Percentiles rank a stretch among this genome's conserved stretches.
Conservation (phyloP, 2,797 vertebrate species). For the Acipenser ruthenus region DNA sequence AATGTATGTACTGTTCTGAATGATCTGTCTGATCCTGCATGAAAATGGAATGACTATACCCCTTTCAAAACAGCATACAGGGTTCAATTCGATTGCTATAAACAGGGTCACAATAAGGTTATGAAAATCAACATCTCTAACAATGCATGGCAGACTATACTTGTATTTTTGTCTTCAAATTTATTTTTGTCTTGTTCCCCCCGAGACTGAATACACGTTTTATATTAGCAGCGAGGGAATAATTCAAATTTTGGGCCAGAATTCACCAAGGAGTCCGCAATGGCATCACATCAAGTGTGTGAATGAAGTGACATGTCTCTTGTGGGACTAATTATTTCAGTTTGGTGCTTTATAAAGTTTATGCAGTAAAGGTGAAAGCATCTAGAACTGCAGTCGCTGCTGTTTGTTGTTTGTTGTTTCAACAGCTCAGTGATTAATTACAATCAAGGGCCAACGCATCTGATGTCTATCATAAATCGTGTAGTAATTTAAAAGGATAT, state of each 20-base stretch:
- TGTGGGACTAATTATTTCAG: conserved; percentile 28
- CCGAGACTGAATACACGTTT: conserved; percentile 26
- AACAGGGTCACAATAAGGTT: too few species aligned
- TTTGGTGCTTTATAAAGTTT: conserved; percentile 18
- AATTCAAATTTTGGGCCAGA: conserved; percentile 38
- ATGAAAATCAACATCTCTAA: too few species aligned
- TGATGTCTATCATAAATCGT: conserved; percentile 22
- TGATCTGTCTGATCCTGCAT: too few species aligned
- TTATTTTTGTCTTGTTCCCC: not conserved
- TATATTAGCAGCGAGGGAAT: conserved; percentile 36
- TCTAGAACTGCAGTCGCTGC: conserved; percentile 10
- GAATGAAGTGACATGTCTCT: conserved; percentile 28
- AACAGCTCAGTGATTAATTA: conserved; percentile 21
- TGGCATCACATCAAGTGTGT: not conserved
- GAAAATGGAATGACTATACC: too few species aligned
- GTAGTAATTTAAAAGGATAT: not conserved
- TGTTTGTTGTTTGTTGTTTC: not conserved
- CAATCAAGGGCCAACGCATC: conserved; percentile 23
- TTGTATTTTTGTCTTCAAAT: too few species aligned
- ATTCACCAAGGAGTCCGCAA: conserved; percentile 33
- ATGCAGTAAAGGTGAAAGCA: conserved; percentile 23
- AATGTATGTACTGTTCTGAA: too few species aligned
- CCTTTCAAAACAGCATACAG: too few species aligned
- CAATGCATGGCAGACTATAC: too few species aligned
- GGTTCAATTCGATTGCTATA: too few species aligned